Percentiles rank a stretch among this genome's conserved stretches.
Conservation (phyloP, 2,888 invertebrate genomes). For the Globia sparganii region DNA sequence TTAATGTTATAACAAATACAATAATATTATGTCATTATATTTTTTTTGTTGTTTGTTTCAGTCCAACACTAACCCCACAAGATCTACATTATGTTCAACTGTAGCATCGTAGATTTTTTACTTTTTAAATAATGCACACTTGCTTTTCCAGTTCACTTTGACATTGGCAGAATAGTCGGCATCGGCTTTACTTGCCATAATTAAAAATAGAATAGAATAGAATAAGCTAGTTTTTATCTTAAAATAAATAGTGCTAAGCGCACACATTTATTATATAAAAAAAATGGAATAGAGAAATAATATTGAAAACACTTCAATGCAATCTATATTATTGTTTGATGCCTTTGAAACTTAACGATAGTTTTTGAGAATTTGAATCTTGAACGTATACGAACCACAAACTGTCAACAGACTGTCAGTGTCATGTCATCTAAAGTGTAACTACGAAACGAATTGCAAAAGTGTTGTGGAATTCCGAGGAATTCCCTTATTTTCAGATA, state of each 20-base stretch:
- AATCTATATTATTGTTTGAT: neutral
- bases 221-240: neutral
- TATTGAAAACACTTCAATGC: neutral
- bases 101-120: too few relatives aligned
- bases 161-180: too few relatives aligned
- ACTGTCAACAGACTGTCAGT: constrained; percentile 2
- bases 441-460: constrained; percentile 10
- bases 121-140: too few relatives aligned
- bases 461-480: neutral
- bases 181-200: too few relatives aligned
- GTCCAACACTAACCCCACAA: too few relatives aligned
- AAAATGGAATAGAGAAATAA: neutral
- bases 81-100: too few relatives aligned
- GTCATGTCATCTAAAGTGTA: constrained; percentile 16
- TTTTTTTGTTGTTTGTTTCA: too few relatives aligned
- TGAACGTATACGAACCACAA: constrained; percentile 21
- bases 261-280: neutral
- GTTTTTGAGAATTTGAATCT: neutral
- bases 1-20: too few relatives aligned
- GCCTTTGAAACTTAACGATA: neutral
- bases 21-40: too few relatives aligned
- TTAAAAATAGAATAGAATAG: too few relatives aligned
- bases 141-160: too few relatives aligned
- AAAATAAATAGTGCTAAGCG: neutral
- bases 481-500: neutral